These are phyloP conservation scores for Myripristis jacobus DNA, from an alignment of 2,797 vertebrate genomes.

Conservation along the genomic window DNA sequence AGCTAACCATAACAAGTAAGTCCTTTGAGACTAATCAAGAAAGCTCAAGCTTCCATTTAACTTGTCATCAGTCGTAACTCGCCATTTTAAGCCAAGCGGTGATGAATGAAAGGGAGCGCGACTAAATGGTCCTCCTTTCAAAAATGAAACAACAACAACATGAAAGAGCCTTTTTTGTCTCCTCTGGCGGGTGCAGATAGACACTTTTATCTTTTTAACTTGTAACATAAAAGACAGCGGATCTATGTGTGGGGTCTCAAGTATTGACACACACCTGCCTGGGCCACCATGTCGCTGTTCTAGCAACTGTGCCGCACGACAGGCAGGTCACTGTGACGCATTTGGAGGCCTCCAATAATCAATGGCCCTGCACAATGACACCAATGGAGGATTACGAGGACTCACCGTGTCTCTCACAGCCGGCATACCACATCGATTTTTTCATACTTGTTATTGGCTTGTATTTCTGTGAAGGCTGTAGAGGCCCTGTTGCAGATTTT, in stretches of 20 bases:
- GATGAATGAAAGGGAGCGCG: conserved; percentile 48
- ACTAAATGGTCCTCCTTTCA: conserved; percentile 22
- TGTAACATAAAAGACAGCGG: conserved; percentile 28
- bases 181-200: not conserved
- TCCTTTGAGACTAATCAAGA: conserved; percentile 39
- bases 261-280: conserved; percentile 67
- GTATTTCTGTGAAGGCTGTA: conserved; percentile 48
- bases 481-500: conserved; percentile 37
- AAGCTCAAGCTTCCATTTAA: conserved; percentile 42
- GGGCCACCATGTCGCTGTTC: conserved; percentile 57
- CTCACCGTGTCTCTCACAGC: conserved; percentile 59
- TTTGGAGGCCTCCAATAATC: conserved; percentile 74
- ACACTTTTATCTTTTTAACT: conserved; percentile 17
- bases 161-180: conserved; percentile 19
- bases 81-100: conserved; percentile 19
- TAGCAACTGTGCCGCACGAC: conserved; percentile 53
- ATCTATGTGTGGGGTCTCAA: conserved; percentile 37
- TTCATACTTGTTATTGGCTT: conserved; percentile 65
- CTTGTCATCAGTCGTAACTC: conserved; percentile 38
- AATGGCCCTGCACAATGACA: conserved; percentile 73
- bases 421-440: conserved; percentile 71
- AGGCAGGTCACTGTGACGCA: conserved; percentile 68
- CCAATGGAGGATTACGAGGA: conserved; percentile 75
- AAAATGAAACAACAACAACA: conserved; percentile 25
- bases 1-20: conserved; percentile 37